Evolutionary conservation across 2,888 invertebrate species (phyloP).

Genomic region (Torymus auratus): DNA sequence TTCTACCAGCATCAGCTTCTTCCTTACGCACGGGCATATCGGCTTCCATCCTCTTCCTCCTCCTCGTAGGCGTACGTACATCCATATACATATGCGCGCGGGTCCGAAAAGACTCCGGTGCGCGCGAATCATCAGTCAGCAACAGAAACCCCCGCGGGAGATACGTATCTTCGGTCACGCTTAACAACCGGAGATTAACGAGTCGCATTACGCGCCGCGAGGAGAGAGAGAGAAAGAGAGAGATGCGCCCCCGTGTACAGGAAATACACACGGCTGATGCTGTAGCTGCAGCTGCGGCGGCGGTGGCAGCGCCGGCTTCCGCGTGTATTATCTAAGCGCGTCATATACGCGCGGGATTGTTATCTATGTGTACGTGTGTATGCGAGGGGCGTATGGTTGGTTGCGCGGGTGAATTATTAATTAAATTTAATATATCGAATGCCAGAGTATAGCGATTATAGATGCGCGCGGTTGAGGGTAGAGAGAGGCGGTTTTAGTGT

Average conservation of each 20-base stretch:
- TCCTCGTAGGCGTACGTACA: background rate
- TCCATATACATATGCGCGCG: background rate
- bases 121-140: constrained; percentile 72
- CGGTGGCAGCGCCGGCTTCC: constrained; percentile 33
- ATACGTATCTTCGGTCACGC: constrained; percentile 71
- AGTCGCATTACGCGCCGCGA: constrained; percentile 69
- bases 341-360: constrained; percentile 43
- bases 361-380: constrained; percentile 15
- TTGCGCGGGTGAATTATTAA: constrained; percentile 46
- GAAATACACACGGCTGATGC: constrained; percentile 58
- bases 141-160: constrained; percentile 70
- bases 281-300: background rate
- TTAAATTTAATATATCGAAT: constrained; percentile 46
- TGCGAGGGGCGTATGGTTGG: background rate
- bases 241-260: constrained; percentile 67
- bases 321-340: constrained; percentile 53
- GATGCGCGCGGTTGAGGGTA: background rate
- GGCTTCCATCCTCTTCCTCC: no score
- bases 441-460: background rate
- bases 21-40: no score
- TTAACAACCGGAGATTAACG: constrained; percentile 74
- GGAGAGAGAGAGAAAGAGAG: constrained; percentile 18
- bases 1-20: background rate
- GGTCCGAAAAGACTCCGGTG: background rate
- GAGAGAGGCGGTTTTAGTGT: background rate